Evolutionary conservation across 2,113 vertebrate genomes (phyloP), one percentile per base, ranked within the genome.

Genomic region (Cichladusa arquata): DNA sequence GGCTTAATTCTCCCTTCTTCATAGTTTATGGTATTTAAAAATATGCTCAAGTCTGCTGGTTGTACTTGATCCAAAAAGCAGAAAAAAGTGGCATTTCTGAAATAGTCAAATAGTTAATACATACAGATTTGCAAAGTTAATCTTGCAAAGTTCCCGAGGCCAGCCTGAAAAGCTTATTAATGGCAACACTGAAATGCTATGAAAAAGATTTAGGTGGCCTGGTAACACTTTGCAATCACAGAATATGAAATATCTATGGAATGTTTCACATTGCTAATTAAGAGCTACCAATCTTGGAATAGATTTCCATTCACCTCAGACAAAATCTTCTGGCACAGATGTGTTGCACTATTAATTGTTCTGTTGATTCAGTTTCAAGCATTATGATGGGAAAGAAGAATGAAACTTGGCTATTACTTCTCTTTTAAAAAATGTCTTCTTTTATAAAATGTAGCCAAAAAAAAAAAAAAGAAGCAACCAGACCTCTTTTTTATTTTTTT

Each of bases 111-210:
- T 65, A 86, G 86, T 94, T 89, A 83, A 96, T 91, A 58, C 69
- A 78, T 42, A 44, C 60, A 87, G 76, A 92, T 96, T 83, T 87
- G n/a, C n/a, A 42, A 66, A 93, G 81, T 94, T 95, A 95, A 95
- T 96, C 93, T 92, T 96, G 61, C 91, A 84, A 61, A 83, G 42
- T 61, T 96, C 85, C 48, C 90, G 81, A 76, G 94, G 86, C 88
- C 85, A 81, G 64, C 60, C 50, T 53, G 56, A 88, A 86, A 93
- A 81, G 54, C 61, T 82, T 89, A 77, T 96, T 96, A 80, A 90
- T 72, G 93, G 73, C 40, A 86, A 42, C 82, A 50, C 33, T 90
- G 81, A 82, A 74, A 81, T 91, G 82, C 72, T 70, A 50, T 48
- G 81, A 69, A 42, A 64, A 53, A 86, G 81, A 74, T 93, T 84